A percentile compares a stretch with the other conserved stretches of the same genome.
phyloP scores from a whole-genome alignment of 92 coral and sea anemone species.

The Isaurus tuberculatus region DNA sequence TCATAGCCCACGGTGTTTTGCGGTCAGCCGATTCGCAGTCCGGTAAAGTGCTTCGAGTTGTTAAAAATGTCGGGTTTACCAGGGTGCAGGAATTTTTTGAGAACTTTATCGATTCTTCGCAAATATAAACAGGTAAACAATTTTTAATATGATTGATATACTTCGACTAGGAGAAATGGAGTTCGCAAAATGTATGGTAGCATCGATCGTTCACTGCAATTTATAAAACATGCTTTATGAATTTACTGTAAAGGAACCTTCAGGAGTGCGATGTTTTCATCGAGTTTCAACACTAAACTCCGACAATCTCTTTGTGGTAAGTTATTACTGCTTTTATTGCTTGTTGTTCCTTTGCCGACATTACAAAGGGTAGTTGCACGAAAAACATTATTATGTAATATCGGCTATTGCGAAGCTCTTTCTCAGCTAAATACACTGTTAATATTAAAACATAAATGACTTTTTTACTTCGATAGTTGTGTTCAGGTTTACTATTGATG shows the following conservation, averaged over 20 bases:
- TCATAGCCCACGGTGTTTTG: too few species aligned
- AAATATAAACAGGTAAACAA: neutral
- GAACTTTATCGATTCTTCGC: neutral
- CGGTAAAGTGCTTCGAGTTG: neutral
- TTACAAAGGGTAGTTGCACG: too few species aligned
- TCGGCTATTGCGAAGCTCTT: too few species aligned
- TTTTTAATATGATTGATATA: neutral
- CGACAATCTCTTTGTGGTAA: constrained; percentile 24
- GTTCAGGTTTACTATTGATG: too few species aligned
- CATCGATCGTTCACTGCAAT: neutral
- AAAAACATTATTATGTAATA: too few species aligned
- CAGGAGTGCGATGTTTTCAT: constrained; percentile 4
- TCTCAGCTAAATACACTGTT: too few species aligned
- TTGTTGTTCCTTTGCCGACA: neutral
- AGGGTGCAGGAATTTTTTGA: neutral
- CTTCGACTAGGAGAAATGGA: neutral
- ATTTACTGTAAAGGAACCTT: constrained; percentile 5
- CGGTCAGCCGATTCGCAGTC: neutral
- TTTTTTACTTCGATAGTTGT: too few species aligned
- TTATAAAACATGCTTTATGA: neutral
- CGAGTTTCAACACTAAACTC: constrained; percentile 1
- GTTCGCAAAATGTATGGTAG: neutral
- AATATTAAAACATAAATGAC: too few species aligned
- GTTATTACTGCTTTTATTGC: too few species aligned
- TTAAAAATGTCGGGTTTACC: neutral